Percentiles rank a stretch among this genome's conserved stretches.
These are phyloP conservation scores for Lepidocyrtoides sp. DNA, from an alignment of 2,888 invertebrate species.

Conservation along the genomic window DNA sequence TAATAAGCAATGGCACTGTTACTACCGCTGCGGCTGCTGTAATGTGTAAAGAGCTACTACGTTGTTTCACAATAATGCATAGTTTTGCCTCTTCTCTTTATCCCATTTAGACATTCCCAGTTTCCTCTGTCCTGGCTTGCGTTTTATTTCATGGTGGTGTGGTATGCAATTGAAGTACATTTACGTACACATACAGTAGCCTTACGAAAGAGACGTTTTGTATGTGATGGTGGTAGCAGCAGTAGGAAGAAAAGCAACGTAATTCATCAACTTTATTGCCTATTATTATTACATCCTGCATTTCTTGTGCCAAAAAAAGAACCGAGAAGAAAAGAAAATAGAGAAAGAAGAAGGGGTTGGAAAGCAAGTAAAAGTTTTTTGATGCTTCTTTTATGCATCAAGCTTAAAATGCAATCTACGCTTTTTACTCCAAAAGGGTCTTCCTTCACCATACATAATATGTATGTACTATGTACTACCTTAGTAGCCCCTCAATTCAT, in stretches of 20 bases:
- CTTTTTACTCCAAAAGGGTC: background rate
- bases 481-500: background rate
- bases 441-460: too few species aligned
- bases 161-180: slow-evolving; percentile 5
- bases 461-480: too few species aligned
- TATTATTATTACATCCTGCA: slow-evolving; percentile 77
- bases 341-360: too few species aligned
- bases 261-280: slow-evolving; percentile 79
- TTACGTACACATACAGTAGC: background rate
- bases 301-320: slow-evolving; percentile 63
- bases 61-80: background rate
- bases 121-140: background rate
- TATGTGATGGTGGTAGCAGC: background rate
- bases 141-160: background rate
- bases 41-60: background rate
- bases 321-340: slow-evolving; percentile 7
- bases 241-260: slow-evolving; percentile 56
- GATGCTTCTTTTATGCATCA: too few species aligned
- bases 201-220: background rate
- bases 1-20: too few species aligned
- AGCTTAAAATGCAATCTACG: too few species aligned
- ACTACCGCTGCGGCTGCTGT: background rate
- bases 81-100: background rate
- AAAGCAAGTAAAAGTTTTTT: slow-evolving; percentile 10
- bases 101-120: background rate